A percentile compares a stretch with the other conserved stretches of the same genome.
Evolutionary conservation across 2,113 vertebrate species (phyloP).

Genomic region (Bufo bufo): DNA sequence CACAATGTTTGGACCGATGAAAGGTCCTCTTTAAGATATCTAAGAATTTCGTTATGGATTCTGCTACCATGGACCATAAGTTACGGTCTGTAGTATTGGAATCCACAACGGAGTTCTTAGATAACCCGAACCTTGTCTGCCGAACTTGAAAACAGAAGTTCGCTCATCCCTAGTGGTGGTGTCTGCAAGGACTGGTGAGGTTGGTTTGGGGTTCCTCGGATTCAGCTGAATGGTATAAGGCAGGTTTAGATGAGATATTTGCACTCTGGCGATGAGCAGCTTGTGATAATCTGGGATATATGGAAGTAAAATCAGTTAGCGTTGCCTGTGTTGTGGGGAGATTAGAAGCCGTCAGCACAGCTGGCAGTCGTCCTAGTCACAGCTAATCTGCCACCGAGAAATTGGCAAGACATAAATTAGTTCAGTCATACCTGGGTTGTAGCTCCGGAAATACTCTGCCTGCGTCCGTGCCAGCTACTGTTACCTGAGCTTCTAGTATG

Average conservation of each 20-base stretch:
- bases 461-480: not conserved
- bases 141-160: too few species aligned
- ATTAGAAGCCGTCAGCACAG: not conserved
- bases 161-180: not conserved
- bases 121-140: too few species aligned
- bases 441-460: not conserved
- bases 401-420: conserved; percentile 12
- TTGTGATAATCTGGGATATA: not conserved
- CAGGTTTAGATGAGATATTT: not conserved
- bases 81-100: too few species aligned
- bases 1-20: too few species aligned
- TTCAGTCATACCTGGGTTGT: not conserved
- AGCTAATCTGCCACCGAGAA: conserved; percentile 6
- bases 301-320: not conserved
- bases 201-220: not conserved
- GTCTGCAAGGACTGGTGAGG: too few species aligned
- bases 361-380: conserved; percentile 8
- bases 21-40: too few species aligned
- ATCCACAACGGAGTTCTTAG: too few species aligned
- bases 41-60: too few species aligned
- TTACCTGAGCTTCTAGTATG: not conserved
- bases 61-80: too few species aligned
- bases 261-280: not conserved
- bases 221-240: too few species aligned
- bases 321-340: not conserved